A percentile compares a stretch with the other conserved stretches of the same genome.
phyloP scores from a whole-genome alignment of 2,113 vertebrate species.

The Lamprotornis superbus region DNA sequence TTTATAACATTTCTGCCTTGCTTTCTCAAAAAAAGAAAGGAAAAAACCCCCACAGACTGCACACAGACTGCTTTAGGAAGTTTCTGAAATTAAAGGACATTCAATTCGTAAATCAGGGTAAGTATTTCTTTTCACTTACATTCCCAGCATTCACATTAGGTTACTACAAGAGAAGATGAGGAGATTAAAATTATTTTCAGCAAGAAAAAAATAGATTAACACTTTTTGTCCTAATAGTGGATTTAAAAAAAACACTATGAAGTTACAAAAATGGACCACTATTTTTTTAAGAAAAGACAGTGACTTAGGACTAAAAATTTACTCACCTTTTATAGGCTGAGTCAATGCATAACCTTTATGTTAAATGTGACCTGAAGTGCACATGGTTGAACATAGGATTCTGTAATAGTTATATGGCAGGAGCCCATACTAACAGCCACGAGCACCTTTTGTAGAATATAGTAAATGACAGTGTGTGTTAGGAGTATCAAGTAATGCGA shows the following conservation, averaged over 20 bases:
- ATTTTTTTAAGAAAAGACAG: neutral
- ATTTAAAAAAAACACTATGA: neutral
- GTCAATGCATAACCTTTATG: rapidly evolving
- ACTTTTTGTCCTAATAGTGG: neutral
- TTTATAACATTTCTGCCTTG: neutral
- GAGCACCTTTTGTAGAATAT: neutral
- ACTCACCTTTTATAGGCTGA: neutral
- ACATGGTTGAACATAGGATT: neutral
- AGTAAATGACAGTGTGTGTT: neutral
- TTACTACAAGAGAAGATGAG: neutral
- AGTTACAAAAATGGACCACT: neutral
- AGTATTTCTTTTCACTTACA: neutral
- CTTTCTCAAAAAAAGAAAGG: neutral
- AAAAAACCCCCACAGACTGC: neutral
- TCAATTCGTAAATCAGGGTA: neutral
- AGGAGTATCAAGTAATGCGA: neutral
- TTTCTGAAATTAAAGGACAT: neutral
- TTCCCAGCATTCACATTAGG: neutral
- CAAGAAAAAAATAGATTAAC: neutral
- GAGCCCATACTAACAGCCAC: neutral
- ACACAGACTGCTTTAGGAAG: neutral
- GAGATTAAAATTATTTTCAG: neutral
- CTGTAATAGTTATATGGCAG: neutral
- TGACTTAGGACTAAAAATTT: neutral
- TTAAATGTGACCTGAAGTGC: neutral